phyloP scores from a whole-genome alignment of 2,888 invertebrate genomes.

The Tetragnatha montana region DNA sequence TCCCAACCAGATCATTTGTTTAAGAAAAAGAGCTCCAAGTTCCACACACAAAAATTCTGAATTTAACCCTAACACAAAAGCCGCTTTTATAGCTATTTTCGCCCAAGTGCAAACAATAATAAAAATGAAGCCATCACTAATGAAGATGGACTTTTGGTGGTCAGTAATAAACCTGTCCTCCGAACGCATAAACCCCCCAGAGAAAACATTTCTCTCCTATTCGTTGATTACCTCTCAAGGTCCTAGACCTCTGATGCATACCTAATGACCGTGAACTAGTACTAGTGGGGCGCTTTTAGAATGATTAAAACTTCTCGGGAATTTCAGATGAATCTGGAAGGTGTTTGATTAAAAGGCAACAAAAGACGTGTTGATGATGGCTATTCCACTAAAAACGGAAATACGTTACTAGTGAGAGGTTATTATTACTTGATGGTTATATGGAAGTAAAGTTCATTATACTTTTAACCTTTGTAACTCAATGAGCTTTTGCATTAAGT shows the following conservation, averaged over 20 bases:
- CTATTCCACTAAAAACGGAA: too few species aligned
- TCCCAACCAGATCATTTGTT: too few species aligned
- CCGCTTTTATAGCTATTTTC: background rate
- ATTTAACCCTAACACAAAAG: background rate
- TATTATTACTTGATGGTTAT: too few species aligned
- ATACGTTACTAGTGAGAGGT: too few species aligned
- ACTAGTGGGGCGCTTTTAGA: conserved; percentile 21
- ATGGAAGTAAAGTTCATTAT: too few species aligned
- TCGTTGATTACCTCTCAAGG: conserved; percentile 33
- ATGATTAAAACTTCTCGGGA: conserved; percentile 14
- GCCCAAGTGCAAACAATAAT: background rate
- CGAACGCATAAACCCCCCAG: background rate
- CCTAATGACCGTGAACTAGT: conserved; percentile 19
- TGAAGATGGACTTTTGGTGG: background rate
- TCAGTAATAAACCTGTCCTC: background rate
- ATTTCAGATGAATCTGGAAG: background rate
- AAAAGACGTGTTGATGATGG: too few species aligned
- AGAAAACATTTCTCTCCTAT: conserved; percentile 4
- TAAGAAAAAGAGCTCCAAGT: too few species aligned
- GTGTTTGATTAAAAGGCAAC: too few species aligned
- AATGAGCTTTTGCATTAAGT: too few species aligned
- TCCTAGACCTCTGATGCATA: conserved; percentile 25
- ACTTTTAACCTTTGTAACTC: too few species aligned
- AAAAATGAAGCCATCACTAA: background rate
- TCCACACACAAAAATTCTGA: too few species aligned